Base-by-base conservation (phyloP, 1,140 invertebrate species). In the Drosophila leontia region DNA sequence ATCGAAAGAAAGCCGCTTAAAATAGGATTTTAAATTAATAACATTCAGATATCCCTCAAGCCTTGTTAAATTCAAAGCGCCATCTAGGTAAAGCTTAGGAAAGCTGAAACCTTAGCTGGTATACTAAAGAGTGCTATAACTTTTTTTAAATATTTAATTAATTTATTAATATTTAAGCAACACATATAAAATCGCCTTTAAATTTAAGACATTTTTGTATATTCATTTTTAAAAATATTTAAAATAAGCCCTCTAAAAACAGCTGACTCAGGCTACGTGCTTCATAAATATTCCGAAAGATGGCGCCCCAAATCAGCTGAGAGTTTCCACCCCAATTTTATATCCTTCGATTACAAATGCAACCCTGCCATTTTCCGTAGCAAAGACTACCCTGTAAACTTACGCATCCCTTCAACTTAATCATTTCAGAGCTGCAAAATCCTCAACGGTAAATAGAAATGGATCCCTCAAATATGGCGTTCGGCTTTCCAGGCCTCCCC, bases 381-480 rank as follows among this genome's bases (percentile, higher is more conserved):
- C 39, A 15, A 58, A 19, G 75, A 78, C 75, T 61, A 48, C 42
- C 32, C 42, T 48, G 37, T 42, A 60, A 44, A 32, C 37, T 78
- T 62, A 57, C 75, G 74, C 60, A 65, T 55, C 61, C 37, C 42
- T 47, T 42, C n/a, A 39, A 45, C 51, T 50, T 63, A 48, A 32
- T 68, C 17, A 41, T 51, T 64, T 41, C 51, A 72, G 45, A 53
- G 26, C 57, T 62, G 29, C 11, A 19, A 65, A 45, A 39, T 26
- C 12, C 6, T 12, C 2, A 42, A 19, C 41, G 42, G 9, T 50
- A 48, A 51, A 42, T 41, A 19, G 8, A 61, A 78, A 92, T 92
- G 92, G 92, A 92, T 80, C 91, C 90, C 44, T 79, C 91, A 13
- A 92, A 92, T 58, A 55, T 92, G 35, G 59, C 90, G 0, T 92